These are phyloP conservation scores for Paraescarpia echinospica DNA, from an alignment of 1,140 invertebrate species.

Conservation along the genomic window DNA sequence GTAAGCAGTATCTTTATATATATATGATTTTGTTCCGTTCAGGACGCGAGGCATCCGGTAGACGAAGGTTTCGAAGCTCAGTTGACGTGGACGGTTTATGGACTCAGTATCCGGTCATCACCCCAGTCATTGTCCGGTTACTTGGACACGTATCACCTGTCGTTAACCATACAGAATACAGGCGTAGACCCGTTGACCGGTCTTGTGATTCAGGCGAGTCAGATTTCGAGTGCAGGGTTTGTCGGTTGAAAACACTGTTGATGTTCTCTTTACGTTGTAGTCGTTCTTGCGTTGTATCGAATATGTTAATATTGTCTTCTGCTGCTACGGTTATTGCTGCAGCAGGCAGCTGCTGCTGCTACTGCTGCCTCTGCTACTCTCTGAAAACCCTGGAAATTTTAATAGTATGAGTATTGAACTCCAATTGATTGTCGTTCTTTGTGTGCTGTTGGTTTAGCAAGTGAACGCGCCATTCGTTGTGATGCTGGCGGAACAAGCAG, in stretches of 20 bases:
- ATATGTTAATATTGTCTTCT: neutral
- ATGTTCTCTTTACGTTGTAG: too few relatives aligned
- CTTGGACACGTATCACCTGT: constrained; percentile 23
- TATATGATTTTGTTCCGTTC: too few relatives aligned
- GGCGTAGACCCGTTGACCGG: constrained; percentile 28
- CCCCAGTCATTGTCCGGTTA: constrained; percentile 21
- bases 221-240: neutral
- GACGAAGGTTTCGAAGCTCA: constrained; percentile 23
- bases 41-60: constrained; percentile 33
- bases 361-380: too few relatives aligned
- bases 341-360: too few relatives aligned
- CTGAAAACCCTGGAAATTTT: too few relatives aligned
- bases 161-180: constrained; percentile 30
- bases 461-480: neutral
- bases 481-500: neutral
- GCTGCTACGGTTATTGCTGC: neutral
- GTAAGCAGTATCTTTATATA: too few relatives aligned
- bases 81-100: constrained; percentile 32
- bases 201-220: neutral
- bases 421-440: neutral
- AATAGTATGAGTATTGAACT: neutral
- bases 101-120: constrained; percentile 29
- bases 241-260: neutral
- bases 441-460: neutral
- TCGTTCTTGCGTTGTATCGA: too few relatives aligned